These are phyloP conservation scores for Pyrrhosoma nymphula DNA, from an alignment of 2,888 invertebrate genomes.

Conservation along the genomic window DNA sequence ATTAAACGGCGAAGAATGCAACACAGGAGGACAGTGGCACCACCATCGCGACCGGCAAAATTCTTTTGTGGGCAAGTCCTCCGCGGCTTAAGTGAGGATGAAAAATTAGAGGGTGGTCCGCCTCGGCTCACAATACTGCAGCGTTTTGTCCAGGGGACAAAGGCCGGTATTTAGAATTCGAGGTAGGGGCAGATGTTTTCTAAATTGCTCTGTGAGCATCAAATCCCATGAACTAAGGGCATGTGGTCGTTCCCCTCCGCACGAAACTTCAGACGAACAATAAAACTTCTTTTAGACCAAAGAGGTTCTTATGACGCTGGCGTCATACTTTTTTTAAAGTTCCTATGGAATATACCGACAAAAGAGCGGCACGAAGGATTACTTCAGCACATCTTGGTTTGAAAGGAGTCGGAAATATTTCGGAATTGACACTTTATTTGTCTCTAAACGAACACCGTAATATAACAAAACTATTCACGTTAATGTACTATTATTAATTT, in stretches of 20 bases:
- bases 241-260: neutral
- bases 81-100: conserved; percentile 21
- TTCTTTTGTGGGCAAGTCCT: neutral
- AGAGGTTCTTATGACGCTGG: no score
- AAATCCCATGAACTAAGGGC: neutral
- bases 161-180: neutral
- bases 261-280: neutral
- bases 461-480: no score
- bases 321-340: no score
- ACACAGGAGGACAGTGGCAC: neutral
- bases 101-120: conserved; percentile 11
- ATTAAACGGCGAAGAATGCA: conserved; percentile 16
- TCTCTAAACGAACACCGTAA: no score
- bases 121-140: neutral
- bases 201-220: neutral
- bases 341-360: no score
- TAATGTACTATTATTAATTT: no score
- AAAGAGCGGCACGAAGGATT: no score
- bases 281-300: neutral
- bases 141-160: neutral
- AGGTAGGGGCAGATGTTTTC: neutral
- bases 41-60: neutral
- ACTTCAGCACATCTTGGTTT: no score
- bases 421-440: no score
- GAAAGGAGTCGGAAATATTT: no score